Evolutionary conservation across 2,113 vertebrate species (phyloP), one percentile per base, ranked within the genome.

Genomic region (Lepisosteus osseus): DNA sequence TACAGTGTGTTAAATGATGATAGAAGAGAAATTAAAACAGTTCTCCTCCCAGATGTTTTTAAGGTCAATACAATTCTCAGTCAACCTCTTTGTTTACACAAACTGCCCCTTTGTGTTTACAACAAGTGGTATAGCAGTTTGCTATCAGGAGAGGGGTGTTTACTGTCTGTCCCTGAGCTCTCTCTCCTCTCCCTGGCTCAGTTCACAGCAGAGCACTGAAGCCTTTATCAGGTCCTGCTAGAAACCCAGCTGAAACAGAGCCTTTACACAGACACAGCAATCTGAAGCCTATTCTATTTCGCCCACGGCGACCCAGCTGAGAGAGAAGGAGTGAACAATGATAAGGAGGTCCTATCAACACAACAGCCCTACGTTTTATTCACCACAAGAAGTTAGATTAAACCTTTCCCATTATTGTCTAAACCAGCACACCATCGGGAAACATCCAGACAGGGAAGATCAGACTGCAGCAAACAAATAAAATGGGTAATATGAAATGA

Each of bases 11-110:
- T 5, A 51, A 51, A 51, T 6, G 47, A 51, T 6, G 47, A 51
- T 51, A 51, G 44, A 63, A 44, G 45, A 45, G 40, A 45, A 54
- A 54, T 45, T 44, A 11, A 72, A 29, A 45, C 51, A 7, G 15
- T 51, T 12, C 1, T 57, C 14, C 29, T 29, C 17, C 42, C 44
- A 61, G 44, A 62, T 41, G 44, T 12, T 43, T 41, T 68, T 14
- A 68, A 7, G 7, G 51, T 56, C 42, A 15, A 56, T 51, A 69
- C 13, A 56, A 6, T 51, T 12, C 17, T 4, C 56, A 6, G 12
- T 69, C 45, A 17, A 69, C 54, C 66, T 68, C 12, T 17, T 61
- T 62, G 15, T 61, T 73, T 42, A 29, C 66, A 4, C 15, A 41
- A 45, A 68, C 14, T 54, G 64, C 61, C 56, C 44, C 7, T 11